Evolutionary conservation across 2,113 vertebrate species (phyloP), one percentile per base, ranked within the genome.

Genomic region (Hypomesus transpacificus): DNA sequence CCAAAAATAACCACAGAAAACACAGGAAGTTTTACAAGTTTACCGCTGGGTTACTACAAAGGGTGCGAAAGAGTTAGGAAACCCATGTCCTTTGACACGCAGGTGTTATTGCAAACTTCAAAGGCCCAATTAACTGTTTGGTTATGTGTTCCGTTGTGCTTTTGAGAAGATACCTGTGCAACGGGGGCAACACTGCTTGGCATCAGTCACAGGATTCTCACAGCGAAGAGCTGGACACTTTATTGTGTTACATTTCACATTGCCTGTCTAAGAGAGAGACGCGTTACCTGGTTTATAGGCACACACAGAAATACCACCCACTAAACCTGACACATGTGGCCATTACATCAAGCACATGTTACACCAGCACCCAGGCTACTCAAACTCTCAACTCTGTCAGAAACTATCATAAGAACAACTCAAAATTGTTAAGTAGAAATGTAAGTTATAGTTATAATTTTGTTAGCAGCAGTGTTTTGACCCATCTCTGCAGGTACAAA

Each of bases 141-240:
- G 31, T 34, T 34, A 34, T 34, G 31, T 34, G 31, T 34, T 34
- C 31, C 31, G 31, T 7, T 13, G 22, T 28, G 59, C 22, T 14
- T 24, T 61, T 46, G 7, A 9, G 9, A 7, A 13, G 39, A 46
- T 84, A 98, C 96, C 96, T 56, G 93, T 87, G 85, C 96, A 98
- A 18, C 90, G 89, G 0, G 95, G 94, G 73, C 96, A 98, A 81
- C 96, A 98, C 80, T 95, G 94, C 82, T 94, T 93, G 0, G 95
- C 93, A 34, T 95, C 94, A 0, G 87, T 91, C 60, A 97, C 87
- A 0, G 94, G 94, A 70, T 91, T 93, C 58, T 94, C 89, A 1
- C 96, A 98, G 0, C 88, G 85, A 77, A 94, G 81, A 17, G 91
- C 85, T 0, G 96, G 95, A 78, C 96, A 98, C 86, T 93, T 95